phyloP scores from a whole-genome alignment of 2,797 vertebrate genomes.

The Anomalospiza imberbis region DNA sequence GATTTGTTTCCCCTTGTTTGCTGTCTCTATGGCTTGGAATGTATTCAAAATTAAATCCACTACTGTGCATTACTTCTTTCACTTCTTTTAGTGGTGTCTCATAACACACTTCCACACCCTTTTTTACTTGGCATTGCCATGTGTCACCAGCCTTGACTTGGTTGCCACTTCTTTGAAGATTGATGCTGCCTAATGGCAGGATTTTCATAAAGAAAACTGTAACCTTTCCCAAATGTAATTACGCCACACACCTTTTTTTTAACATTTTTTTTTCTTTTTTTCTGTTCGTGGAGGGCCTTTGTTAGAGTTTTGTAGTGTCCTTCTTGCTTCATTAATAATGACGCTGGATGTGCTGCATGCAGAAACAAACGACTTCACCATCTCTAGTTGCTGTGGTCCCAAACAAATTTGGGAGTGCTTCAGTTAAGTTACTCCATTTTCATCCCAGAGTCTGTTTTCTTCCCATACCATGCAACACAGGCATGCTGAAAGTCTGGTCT shows the following conservation, averaged over 20 bases:
- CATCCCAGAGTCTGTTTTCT: slow-evolving; percentile 43
- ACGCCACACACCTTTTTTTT: rapidly evolving
- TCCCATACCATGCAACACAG: slow-evolving; percentile 16
- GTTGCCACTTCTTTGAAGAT: background rate
- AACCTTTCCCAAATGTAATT: background rate
- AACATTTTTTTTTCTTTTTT: background rate
- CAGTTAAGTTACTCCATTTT: slow-evolving; percentile 12
- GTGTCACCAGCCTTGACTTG: background rate
- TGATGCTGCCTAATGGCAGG: background rate
- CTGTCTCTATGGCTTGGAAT: slow-evolving; percentile 19
- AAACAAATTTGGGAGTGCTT: background rate
- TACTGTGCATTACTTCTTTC: slow-evolving; percentile 35
- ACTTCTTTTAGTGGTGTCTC: slow-evolving; percentile 22
- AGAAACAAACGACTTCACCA: background rate
- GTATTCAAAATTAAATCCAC: slow-evolving; percentile 24
- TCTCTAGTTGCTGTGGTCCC: background rate
- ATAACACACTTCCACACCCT: slow-evolving; percentile 1
- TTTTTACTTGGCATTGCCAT: background rate
- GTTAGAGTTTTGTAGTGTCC: background rate
- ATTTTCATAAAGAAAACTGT: background rate
- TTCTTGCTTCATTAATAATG: background rate
- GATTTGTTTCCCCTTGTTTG: slow-evolving; percentile 56
- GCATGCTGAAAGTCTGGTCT: slow-evolving; percentile 16
- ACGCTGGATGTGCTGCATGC: background rate
- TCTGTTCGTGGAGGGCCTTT: background rate